These are phyloP conservation scores for Neopelma chrysocephalum DNA, from an alignment of 2,797 vertebrate species.

Conservation along the genomic window DNA sequence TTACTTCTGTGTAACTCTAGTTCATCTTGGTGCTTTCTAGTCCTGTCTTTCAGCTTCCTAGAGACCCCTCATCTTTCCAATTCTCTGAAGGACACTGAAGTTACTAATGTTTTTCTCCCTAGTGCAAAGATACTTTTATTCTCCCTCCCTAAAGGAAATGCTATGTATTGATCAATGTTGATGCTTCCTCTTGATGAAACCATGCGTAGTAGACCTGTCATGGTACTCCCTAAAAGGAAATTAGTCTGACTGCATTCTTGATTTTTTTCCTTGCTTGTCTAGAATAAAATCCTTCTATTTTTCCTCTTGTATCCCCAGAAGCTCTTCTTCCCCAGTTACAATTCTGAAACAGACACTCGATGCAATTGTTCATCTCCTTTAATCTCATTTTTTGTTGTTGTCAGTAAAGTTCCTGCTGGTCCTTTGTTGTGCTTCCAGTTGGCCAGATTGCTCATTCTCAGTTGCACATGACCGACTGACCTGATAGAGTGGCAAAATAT, in stretches of 20 bases:
- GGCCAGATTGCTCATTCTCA: not conserved
- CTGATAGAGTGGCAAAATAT: not conserved
- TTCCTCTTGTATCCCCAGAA: not conserved
- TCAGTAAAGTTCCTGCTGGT: not conserved
- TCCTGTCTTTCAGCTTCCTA: not conserved
- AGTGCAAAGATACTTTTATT: not conserved
- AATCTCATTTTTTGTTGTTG: not conserved
- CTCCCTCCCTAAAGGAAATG: not conserved
- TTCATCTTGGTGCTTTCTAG: not conserved
- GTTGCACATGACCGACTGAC: not conserved
- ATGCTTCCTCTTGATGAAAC: not conserved
- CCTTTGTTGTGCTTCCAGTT: not conserved
- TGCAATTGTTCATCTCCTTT: not conserved
- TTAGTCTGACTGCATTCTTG: not conserved
- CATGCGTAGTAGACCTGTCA: fast-evolving
- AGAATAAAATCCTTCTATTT: not conserved
- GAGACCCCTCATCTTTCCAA: not conserved
- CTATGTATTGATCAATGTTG: not conserved
- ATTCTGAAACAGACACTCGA: not conserved
- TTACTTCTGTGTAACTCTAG: not conserved
- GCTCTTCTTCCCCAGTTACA: not conserved
- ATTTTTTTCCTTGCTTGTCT: not conserved
- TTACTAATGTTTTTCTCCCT: not conserved
- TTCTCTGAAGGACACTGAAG: not conserved
- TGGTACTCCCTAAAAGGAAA: not conserved